phyloP scores from a whole-genome alignment of 1,140 invertebrate species.

The Odontomachus brunneus region DNA sequence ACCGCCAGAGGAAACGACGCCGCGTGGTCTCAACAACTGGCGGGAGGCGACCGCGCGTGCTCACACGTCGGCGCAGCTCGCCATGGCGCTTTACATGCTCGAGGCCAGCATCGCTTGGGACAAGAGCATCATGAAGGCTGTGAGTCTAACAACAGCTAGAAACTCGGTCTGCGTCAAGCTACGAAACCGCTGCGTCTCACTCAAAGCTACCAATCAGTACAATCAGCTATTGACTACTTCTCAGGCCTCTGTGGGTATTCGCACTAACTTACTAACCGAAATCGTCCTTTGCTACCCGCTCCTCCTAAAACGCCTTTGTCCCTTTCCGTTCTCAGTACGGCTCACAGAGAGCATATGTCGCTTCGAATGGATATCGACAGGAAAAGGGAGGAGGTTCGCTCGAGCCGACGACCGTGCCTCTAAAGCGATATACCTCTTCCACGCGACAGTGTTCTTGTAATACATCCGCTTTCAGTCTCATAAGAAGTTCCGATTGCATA shows the following conservation, averaged over 20 bases:
- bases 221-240: slow-evolving; percentile 83
- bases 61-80: slow-evolving; percentile 94
- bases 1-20: slow-evolving; percentile 83
- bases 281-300: slow-evolving; percentile 66
- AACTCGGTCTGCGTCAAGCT: slow-evolving; percentile 82
- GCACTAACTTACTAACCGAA: slow-evolving; percentile 83
- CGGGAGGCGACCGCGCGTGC: slow-evolving; percentile 93
- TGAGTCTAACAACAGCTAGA: slow-evolving; percentile 88
- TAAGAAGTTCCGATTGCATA: slow-evolving; percentile 4
- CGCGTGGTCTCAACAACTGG: slow-evolving; percentile 93
- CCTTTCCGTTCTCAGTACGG: slow-evolving; percentile 43
- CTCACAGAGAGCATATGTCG: slow-evolving; percentile 68
- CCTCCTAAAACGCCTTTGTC: slow-evolving; percentile 41
- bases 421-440: slow-evolving; percentile 63
- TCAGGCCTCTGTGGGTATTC: slow-evolving; percentile 84
- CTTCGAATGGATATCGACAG: slow-evolving; percentile 56
- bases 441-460: slow-evolving; percentile 46
- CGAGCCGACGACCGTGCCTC: slow-evolving; percentile 43
- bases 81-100: slow-evolving; percentile 95
- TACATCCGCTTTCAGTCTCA: slow-evolving; percentile 11
- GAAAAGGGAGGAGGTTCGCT: slow-evolving; percentile 14
- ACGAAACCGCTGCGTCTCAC: slow-evolving; percentile 83
- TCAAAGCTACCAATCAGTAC: slow-evolving; percentile 83
- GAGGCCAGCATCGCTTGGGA: slow-evolving; percentile 98
- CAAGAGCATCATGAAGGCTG: slow-evolving; percentile 99